Evolutionary conservation across 2,113 vertebrate species (phyloP), one percentile per base, ranked within the genome.

Genomic region (Sporophila hypoxantha): DNA sequence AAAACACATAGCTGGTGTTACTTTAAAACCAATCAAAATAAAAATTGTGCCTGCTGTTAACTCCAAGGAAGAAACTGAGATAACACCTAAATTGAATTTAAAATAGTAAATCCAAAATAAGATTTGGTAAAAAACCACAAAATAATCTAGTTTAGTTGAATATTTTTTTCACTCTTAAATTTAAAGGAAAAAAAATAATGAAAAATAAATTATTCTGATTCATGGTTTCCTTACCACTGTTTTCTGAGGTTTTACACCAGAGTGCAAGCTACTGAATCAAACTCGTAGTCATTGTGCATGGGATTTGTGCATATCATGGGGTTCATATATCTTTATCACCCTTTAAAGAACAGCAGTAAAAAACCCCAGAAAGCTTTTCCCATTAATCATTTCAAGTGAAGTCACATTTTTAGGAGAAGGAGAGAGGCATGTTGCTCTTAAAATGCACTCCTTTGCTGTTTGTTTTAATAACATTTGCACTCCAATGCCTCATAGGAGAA

Each of bases 241-340:
- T 95, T 92, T 87, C 70, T 73, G 70, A 82, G n/a, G 66, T 83
- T 92, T 91, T 92, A 89, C 80, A 81, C 61, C 23, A 37, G 59
- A 59, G 37, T 71, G 69, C 70, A 92, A 94, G 84, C 79, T 92
- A 93, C 82, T 92, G 89, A 94, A 92, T 92, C 82, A 94, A 89
- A 77, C 65, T 77, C 2, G 0, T 68, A 87, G 66, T 91, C 73
- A 75, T 27, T 57, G 42, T 92, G 73, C 74, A 81, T 85, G 66
- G 80, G 85, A 92, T 94, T 92, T 94, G 92, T 93, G 73, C 62
- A 76, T 87, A 91, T 95, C 89, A 91, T 91, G 91, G 89, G 89
- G 76, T 95, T 89, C 91, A 95, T 94, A 94, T 95, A 93, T 92
- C 87, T 95, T 95, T 94, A 94, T 85, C 91, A 85, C 87, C 65